Evolutionary conservation across 2,797 vertebrate species (phyloP), one percentile per base, ranked within the genome.

Genomic region (Pangasius mekongensis): DNA sequence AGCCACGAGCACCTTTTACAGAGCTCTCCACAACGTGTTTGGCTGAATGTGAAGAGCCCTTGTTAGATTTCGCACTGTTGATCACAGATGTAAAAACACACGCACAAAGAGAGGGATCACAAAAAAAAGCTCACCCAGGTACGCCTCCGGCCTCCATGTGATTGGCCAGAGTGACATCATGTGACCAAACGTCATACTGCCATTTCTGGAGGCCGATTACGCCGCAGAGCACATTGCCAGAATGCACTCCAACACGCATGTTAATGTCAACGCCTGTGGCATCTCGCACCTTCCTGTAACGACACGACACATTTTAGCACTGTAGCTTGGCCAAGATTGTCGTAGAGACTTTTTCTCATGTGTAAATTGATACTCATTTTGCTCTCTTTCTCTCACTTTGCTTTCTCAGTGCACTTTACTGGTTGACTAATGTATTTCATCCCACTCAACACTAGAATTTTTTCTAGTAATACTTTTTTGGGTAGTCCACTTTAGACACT

Each of bases 121-220:
- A 27, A 24, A 69, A n/a, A 67, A 13, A 10, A 71, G 86, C 96
- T 95, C 96, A 99, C 98, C 98, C 98, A 0, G 98, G 98, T 81
- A 99, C 97, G 54, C 98, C 98, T 87, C 98, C 98, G 27, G 98
- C 98, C 93, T 99, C 98, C 98, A 99, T 99, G 91, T 99, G 98
- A 93, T 99, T 99, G 93, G 98, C 98, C 85, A 99, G 93, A 3
- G 98, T 99, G 30, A 99, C 98, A 0, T 99, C 98, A 54, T 99
- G 98, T 33, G 98, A 99, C 98, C 98, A 99, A 52, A 99, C 98
- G 8, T 99, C 98, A 0, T 99, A 99, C 91, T 99, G 98, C 98
- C 98, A 99, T 94, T 99, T 99, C 93, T 98, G 98, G 43, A 99
- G 96, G 39, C 98, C 98, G 1, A 99, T 99, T 27, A 99, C 98